Base-by-base conservation (phyloP, 2,113 vertebrate genomes). In the Spea multiplicata region DNA sequence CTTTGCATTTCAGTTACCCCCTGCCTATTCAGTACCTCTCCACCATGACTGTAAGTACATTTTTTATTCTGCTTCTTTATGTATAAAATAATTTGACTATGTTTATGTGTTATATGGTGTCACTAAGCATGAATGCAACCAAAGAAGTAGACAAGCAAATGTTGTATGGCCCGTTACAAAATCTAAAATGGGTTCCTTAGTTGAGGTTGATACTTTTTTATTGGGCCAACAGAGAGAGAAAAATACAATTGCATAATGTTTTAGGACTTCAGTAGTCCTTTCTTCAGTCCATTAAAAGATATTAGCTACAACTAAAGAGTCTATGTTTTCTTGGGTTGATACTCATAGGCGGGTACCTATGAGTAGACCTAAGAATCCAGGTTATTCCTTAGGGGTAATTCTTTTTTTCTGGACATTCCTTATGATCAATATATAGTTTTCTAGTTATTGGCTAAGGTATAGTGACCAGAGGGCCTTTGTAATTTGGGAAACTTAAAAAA, bases 1-100 rank as follows among this genome's bases (percentile, higher is more conserved):
- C 3, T 66, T 48, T 78, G 10, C 57, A 9, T 49, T 7, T 2
- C 50, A 57, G 50, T 16, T 68, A 48, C 49, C 71, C 47, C 45
- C 59, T 45, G 64, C 10, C 53, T 13, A 4, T 48, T 45, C 48
- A 6, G 44, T 67, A 47, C 1, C 16, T 59, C 55, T 44, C 17
- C 52, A 68, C 45, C 71, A 80, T 80, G 78, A 2, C 50, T 49
- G 78, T 80, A 80, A 80, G 78, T 80, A 44, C 4, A 30, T 5
- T 53, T 66, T 13, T 47, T 67, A 46, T 67, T 46, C 5, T 66
- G 5, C 9, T 7, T 66, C 30, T 17, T n/a, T 5, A 16, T n/a
- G 59, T 62, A 8, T 14, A 30, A 30, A 30, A 30, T 30, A 30
- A 30, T 30, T 30, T 30, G 30, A 30, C 30, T 30, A 30, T 30